Percentiles rank a stretch among this genome's conserved stretches.
phyloP scores from a whole-genome alignment of 2,113 vertebrate genomes.

The Todiramphus chloris region DNA sequence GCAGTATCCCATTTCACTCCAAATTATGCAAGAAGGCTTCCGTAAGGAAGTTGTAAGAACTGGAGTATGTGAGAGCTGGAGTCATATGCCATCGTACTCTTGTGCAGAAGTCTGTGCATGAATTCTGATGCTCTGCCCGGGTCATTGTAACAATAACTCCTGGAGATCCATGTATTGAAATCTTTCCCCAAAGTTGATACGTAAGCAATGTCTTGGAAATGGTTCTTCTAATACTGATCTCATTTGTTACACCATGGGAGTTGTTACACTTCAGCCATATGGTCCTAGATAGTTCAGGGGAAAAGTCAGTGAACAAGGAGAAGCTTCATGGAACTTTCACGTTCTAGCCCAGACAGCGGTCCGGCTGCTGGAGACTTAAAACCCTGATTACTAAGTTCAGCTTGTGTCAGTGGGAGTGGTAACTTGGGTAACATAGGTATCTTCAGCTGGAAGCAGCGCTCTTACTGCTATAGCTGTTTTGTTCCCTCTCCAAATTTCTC shows the following conservation, averaged over 20 bases:
- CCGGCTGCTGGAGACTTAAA: background rate
- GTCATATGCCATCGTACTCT: fast-evolving
- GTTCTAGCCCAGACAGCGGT: background rate
- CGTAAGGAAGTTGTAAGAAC: background rate
- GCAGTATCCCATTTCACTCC: background rate
- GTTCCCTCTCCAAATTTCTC: background rate
- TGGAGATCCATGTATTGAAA: background rate
- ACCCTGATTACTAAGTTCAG: background rate
- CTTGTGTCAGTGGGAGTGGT: background rate
- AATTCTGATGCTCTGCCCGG: background rate
- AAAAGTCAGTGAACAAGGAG: background rate
- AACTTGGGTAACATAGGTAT: background rate
- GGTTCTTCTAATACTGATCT: background rate
- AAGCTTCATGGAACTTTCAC: background rate
- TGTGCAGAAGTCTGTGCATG: fast-evolving
- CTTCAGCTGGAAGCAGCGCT: background rate
- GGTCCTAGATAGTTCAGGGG: background rate
- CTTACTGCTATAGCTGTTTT: background rate
- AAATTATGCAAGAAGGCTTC: background rate
- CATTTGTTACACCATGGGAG: background rate
- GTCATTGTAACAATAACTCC: background rate
- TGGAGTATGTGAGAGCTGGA: background rate
- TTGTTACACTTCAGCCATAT: background rate
- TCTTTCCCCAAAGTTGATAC: background rate
- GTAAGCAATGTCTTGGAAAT: background rate